Evolutionary conservation across 2,888 invertebrate species (phyloP).

Genomic region (Pollenia angustigena): DNA sequence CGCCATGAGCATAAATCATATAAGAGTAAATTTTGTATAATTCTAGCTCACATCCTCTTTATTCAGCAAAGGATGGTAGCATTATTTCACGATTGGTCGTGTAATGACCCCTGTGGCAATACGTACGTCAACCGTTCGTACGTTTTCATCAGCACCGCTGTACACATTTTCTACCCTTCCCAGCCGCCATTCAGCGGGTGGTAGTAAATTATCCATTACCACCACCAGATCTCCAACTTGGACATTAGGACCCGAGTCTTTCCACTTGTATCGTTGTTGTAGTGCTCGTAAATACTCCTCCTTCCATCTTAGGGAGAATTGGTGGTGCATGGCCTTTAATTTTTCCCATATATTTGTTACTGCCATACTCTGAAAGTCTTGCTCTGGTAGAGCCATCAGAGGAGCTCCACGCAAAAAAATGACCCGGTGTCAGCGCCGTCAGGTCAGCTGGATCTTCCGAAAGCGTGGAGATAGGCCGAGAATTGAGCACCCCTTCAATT

Average conservation of each 20-base stretch:
- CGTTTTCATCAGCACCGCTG: slow-evolving; percentile 7
- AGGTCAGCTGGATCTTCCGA: neutral
- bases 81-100: neutral
- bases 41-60: neutral
- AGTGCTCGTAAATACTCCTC: slow-evolving; percentile 43
- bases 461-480: slow-evolving; percentile 46
- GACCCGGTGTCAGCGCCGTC: too few species aligned
- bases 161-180: slow-evolving; percentile 27
- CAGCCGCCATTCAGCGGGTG: slow-evolving; percentile 44
- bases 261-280: slow-evolving; percentile 50
- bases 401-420: too few species aligned
- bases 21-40: too few species aligned
- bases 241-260: slow-evolving; percentile 1
- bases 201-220: slow-evolving; percentile 42
- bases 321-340: slow-evolving; percentile 39
- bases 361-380: too few species aligned
- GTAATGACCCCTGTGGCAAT: neutral
- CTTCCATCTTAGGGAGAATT: slow-evolving; percentile 55
- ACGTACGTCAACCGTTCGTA: neutral
- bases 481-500: slow-evolving; percentile 34
- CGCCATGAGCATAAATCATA: too few species aligned
- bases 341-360: neutral
- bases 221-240: slow-evolving; percentile 29
- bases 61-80: too few species aligned
- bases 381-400: too few species aligned